Percentiles rank a stretch among this genome's conserved stretches.
Evolutionary conservation across 2,797 vertebrate species (phyloP).

Genomic region (Chloroceryle amazona): DNA sequence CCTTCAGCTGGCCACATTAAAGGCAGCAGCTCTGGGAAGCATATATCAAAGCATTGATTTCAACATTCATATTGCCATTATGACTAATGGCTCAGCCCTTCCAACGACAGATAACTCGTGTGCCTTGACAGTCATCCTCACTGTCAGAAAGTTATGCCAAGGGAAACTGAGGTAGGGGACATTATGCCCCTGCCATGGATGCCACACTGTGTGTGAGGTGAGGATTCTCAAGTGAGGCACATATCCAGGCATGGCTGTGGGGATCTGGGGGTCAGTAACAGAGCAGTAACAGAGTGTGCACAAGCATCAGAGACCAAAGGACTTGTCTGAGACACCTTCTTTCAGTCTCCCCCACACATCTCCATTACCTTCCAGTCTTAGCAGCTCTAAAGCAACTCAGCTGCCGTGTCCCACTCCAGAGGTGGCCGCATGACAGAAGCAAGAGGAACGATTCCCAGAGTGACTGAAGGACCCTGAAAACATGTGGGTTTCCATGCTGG

Average conservation of each 20-base stretch:
- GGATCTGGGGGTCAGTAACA: not conserved
- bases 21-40: not conserved
- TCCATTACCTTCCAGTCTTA: not conserved
- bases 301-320: fast-evolving
- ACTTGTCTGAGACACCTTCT: not conserved
- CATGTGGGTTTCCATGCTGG: not conserved
- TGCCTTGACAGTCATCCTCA: not conserved
- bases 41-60: not conserved
- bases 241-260: not conserved
- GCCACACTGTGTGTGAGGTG: not conserved
- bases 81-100: not conserved
- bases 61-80: not conserved
- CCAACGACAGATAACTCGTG: fast-evolving
- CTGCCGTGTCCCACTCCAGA: not conserved
- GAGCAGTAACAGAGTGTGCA: not conserved
- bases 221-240: not conserved
- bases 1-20: not conserved
- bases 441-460: not conserved
- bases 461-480: not conserved
- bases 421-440: not conserved
- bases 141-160: not conserved
- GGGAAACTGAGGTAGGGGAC: not conserved
- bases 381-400: not conserved
- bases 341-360: too few relatives aligned
- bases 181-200: fast-evolving